A percentile compares a stretch with the other conserved stretches of the same genome.
Conservation (phyloP, 2,888 invertebrate genomes). For the Diabrotica balteata region DNA sequence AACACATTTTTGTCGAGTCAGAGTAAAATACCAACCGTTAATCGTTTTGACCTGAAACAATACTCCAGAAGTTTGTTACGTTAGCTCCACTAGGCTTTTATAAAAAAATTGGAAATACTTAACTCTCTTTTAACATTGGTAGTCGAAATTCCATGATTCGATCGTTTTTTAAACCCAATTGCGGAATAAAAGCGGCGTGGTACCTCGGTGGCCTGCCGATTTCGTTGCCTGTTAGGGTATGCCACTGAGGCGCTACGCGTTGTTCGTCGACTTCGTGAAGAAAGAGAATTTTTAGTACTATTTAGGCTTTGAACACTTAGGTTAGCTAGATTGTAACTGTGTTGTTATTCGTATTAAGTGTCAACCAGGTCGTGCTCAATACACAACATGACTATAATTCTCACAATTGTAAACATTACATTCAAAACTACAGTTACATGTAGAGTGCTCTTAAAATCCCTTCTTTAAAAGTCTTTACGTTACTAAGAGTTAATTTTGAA, state of each 20-base stretch:
- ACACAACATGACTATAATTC: constrained; percentile 58
- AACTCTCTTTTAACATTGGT: no score
- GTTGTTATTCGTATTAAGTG: constrained; percentile 62
- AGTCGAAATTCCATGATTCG: background rate
- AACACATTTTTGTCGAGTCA: no score
- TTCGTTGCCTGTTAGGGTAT: constrained; percentile 45
- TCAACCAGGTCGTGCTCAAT: constrained; percentile 60
- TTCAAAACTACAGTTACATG: constrained; percentile 41
- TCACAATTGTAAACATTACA: constrained; percentile 54
- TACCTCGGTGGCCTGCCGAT: constrained; percentile 35
- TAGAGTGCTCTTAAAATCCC: constrained; percentile 19
- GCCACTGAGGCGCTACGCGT: constrained; percentile 39
- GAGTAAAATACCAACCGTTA: no score
- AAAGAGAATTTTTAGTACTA: constrained; percentile 55
- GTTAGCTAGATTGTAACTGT: constrained; percentile 63
- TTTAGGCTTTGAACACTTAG: constrained; percentile 62
- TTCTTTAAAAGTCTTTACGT: no score
- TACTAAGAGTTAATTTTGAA: no score
- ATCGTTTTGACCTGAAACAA: no score
- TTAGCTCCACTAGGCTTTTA: no score
- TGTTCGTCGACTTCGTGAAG: constrained; percentile 25
- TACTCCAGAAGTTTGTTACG: no score
- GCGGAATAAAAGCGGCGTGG: background rate
- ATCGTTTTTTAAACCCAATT: background rate
- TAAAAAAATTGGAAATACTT: no score